phyloP scores from a whole-genome alignment of 2,797 vertebrate genomes.

The Hydrophis major region DNA sequence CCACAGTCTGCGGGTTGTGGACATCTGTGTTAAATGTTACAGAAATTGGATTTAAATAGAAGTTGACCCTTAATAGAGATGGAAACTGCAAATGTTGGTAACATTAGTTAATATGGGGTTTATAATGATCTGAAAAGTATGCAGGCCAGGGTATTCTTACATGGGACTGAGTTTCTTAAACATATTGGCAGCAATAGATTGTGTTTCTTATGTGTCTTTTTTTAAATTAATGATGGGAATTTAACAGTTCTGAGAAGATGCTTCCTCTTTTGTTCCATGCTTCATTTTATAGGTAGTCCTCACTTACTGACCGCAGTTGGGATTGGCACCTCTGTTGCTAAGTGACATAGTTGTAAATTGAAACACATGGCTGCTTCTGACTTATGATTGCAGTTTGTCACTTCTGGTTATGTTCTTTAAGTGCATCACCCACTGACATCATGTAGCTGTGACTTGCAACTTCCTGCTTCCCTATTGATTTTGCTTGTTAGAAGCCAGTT shows the following conservation, averaged over 20 bases:
- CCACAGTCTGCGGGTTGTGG: not conserved
- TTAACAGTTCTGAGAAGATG: not conserved
- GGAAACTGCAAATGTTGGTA: not conserved
- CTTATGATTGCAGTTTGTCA: not conserved
- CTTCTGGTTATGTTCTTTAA: not conserved
- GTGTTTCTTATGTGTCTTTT: not conserved
- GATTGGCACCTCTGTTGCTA: not conserved
- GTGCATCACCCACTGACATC: not conserved
- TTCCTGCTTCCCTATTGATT: not conserved
- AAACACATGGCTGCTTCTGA: not conserved
- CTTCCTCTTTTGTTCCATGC: not conserved
- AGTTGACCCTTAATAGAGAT: not conserved
- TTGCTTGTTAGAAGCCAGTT: not conserved
- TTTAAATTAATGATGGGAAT: not conserved
- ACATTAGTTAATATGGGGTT: too few species aligned
- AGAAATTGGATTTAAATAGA: not conserved
- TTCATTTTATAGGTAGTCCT: not conserved
- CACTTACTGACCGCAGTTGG: not conserved
- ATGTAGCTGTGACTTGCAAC: not conserved
- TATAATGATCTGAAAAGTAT: not conserved
- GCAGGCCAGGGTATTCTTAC: not conserved
- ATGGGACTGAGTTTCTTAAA: not conserved
- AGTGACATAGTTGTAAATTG: not conserved
- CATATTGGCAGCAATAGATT: too few species aligned
- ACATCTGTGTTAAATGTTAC: not conserved